Percentiles rank a stretch among this genome's conserved stretches.
phyloP scores from a whole-genome alignment of 2,888 invertebrate species.

The Xanthia togata region DNA sequence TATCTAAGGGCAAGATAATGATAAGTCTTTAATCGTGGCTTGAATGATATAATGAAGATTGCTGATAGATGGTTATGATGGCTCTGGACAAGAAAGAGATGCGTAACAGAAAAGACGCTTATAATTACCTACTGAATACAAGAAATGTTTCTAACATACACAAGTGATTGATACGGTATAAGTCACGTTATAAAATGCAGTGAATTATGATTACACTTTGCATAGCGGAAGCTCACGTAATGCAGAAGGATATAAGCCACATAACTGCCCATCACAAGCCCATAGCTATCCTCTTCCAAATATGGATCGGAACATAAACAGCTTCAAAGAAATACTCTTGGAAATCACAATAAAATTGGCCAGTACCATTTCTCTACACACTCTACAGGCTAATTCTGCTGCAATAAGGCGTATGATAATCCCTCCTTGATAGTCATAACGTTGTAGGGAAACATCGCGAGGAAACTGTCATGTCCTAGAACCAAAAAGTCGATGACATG shows the following conservation, averaged over 20 bases:
- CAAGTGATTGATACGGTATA: slow-evolving; percentile 23
- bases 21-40: not conserved
- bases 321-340: slow-evolving; percentile 4
- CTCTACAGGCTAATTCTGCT: too few relatives aligned
- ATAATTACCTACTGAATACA: not conserved
- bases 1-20: not conserved
- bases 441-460: not conserved
- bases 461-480: not conserved
- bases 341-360: not conserved
- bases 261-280: slow-evolving; percentile 38
- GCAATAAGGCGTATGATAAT: not conserved
- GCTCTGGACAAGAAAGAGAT: not conserved
- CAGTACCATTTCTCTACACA: not conserved
- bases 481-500: not conserved
- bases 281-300: slow-evolving; percentile 13
- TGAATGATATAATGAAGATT: not conserved
- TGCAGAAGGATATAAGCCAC: slow-evolving; percentile 41
- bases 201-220: slow-evolving; percentile 39
- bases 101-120: not conserved
- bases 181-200: slow-evolving; percentile 34
- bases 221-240: slow-evolving; percentile 56
- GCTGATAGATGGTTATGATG: not conserved
- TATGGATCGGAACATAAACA: slow-evolving; percentile 19
- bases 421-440: too few relatives aligned
- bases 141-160: not conserved